A percentile compares a stretch with the other conserved stretches of the same genome.
Conservation (phyloP, 2,888 invertebrate species). For the Campoplex nolae region DNA sequence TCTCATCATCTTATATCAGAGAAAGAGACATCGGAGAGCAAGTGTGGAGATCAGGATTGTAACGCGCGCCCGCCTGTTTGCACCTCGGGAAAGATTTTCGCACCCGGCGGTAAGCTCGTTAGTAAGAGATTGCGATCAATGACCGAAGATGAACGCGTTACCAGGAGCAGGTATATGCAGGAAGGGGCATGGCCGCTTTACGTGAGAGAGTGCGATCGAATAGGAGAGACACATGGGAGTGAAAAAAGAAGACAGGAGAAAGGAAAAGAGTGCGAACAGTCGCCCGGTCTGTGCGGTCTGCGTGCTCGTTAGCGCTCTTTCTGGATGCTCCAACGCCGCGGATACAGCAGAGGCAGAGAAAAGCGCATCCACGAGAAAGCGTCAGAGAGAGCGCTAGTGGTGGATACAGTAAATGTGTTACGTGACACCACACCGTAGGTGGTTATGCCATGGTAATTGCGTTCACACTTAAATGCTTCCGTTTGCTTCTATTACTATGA, state of each 20-base stretch:
- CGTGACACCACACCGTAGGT: slow-evolving; percentile 80
- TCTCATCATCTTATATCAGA: slow-evolving; percentile 5
- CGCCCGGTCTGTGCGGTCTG: slow-evolving; percentile 33
- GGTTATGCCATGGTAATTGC: slow-evolving; percentile 81
- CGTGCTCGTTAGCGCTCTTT: slow-evolving; percentile 79
- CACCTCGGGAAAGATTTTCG: slow-evolving; percentile 79
- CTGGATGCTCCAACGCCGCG: slow-evolving; percentile 63
- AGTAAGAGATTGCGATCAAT: slow-evolving; percentile 82
- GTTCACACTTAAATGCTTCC: slow-evolving; percentile 81
- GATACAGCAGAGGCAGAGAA: slow-evolving; percentile 28
- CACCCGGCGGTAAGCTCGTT: slow-evolving; percentile 82
- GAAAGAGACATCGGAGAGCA: not conserved
- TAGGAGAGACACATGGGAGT: slow-evolving; percentile 55
- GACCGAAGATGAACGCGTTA: slow-evolving; percentile 83
- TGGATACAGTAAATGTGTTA: slow-evolving; percentile 79
- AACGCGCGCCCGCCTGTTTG: slow-evolving; percentile 55
- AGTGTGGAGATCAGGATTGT: slow-evolving; percentile 58
- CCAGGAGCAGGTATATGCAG: slow-evolving; percentile 72
- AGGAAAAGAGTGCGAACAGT: slow-evolving; percentile 64
- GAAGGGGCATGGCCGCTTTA: slow-evolving; percentile 15
- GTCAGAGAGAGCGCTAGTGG: slow-evolving; percentile 61
- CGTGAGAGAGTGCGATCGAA: slow-evolving; percentile 35
- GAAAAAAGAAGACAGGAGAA: slow-evolving; percentile 49
- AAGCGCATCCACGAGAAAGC: slow-evolving; percentile 57
- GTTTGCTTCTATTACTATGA: slow-evolving; percentile 70